phyloP scores from a whole-genome alignment of 2,888 invertebrate species.

The Rotaria socialis region DNA sequence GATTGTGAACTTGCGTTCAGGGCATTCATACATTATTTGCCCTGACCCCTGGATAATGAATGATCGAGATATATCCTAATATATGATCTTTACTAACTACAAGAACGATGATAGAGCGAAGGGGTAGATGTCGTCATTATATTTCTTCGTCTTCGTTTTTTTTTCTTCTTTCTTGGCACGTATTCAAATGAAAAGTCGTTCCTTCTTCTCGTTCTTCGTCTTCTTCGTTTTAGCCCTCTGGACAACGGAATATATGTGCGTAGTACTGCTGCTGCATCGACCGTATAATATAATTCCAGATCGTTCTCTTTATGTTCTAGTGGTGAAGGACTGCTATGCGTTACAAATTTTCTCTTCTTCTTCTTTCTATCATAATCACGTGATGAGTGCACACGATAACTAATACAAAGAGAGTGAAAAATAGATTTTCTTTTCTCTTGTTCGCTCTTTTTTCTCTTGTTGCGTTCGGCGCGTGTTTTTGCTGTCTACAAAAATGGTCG shows the following conservation, averaged over 20 bases:
- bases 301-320: background rate
- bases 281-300: background rate
- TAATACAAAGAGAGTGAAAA: conserved; percentile 12
- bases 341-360: background rate
- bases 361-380: conserved; percentile 13
- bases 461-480: conserved; percentile 29
- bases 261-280: conserved; percentile 9
- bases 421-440: conserved; percentile 15
- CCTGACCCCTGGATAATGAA: background rate
- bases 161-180: background rate
- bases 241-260: background rate
- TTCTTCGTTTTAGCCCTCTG: background rate
- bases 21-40: background rate
- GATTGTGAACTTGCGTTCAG: background rate
- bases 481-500: conserved; percentile 22
- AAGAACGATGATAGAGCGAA: background rate
- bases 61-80: background rate
- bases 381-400: background rate
- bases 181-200: background rate
- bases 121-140: background rate
- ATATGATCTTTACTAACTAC: background rate
- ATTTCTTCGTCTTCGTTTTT: background rate
- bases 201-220: background rate
- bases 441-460: conserved; percentile 13
- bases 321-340: background rate